Evolutionary conservation across 2,113 vertebrate species (phyloP).

Genomic region (Sander lucioperca): DNA sequence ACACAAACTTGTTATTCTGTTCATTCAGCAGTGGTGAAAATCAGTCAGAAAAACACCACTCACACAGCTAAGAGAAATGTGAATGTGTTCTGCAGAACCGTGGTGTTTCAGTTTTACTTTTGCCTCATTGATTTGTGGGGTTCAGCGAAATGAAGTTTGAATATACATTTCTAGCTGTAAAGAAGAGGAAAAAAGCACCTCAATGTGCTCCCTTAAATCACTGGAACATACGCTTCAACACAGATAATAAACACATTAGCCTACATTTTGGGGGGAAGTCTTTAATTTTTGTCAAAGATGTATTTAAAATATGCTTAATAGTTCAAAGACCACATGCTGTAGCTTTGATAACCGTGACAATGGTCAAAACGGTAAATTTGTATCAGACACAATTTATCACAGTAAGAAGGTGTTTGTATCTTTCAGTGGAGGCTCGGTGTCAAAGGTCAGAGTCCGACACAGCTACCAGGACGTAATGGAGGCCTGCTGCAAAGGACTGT

Average conservation of each 20-base stretch:
- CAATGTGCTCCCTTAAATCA: neutral
- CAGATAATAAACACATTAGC: too few relatives aligned
- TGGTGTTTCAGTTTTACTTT: neutral
- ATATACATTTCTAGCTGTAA: neutral
- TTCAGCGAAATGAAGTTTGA: neutral
- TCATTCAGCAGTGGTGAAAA: neutral
- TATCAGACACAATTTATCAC: neutral
- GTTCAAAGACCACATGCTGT: neutral
- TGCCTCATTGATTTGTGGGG: neutral
- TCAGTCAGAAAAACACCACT: neutral
- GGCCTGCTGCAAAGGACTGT: conserved; percentile 78
- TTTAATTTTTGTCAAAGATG: too few relatives aligned
- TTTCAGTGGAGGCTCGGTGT: conserved; percentile 48
- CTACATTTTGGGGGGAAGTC: too few relatives aligned
- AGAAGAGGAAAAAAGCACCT: neutral
- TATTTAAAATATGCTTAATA: too few relatives aligned
- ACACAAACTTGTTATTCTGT: conserved; percentile 4
- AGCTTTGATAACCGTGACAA: neutral
- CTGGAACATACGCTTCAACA: neutral
- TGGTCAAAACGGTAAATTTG: neutral
- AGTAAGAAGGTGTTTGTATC: neutral
- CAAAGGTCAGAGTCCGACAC: conserved; percentile 78
- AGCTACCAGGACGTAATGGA: conserved; percentile 86
- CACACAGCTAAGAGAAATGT: neutral
- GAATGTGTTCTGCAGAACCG: neutral